Base-by-base conservation (phyloP, 2,797 vertebrate species). In the Anabacerthia variegaticeps region DNA sequence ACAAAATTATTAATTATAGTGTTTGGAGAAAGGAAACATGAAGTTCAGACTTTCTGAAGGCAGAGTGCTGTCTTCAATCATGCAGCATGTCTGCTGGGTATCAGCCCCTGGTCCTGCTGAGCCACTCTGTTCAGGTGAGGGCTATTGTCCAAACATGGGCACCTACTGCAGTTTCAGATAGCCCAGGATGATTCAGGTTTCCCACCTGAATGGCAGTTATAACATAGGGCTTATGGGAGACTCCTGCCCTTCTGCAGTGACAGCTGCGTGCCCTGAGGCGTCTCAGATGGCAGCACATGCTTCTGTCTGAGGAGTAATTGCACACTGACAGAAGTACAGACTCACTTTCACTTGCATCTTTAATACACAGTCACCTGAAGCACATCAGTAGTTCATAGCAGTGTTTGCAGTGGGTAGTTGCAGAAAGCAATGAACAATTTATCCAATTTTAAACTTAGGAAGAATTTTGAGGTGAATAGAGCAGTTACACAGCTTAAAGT, bases 1-100 rank as follows among this genome's bases (percentile, higher is more conserved):
- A 87, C 4, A 4, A 58, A 80, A 68, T 75, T 88, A 95, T 92
- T 95, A 92, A 91, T 96, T 87, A 52, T 19, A 46, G n/a, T 77
- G 56, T 55, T 82, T 85, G 71, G 56, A 87, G 61, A 90, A 77
- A 91, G 78, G 76, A 94, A 96, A 82, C 24, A n/a, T 20, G 10
- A 75, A 89, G 61, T 90, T 85, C 67, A 74, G 9, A 58, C 39
- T 74, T 76, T 79, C 54, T 84, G 83, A 66, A 86, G 46, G 59
- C 55, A 76, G 69, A 86, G 46, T 63, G 27, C 23, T 86, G 36
- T 36, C 41, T 63, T 36, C 44, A 56, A 0, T 32, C 22, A 4
- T 24, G 37, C 43, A 62, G 63, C 24, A 6, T 0, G 0, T 72
- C 84, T 88, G 62, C 74, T 56, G 62, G 30, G 20, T 14, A 22